Evolutionary conservation across 2,888 invertebrate genomes (phyloP).

Genomic region (Julus scandinavius): DNA sequence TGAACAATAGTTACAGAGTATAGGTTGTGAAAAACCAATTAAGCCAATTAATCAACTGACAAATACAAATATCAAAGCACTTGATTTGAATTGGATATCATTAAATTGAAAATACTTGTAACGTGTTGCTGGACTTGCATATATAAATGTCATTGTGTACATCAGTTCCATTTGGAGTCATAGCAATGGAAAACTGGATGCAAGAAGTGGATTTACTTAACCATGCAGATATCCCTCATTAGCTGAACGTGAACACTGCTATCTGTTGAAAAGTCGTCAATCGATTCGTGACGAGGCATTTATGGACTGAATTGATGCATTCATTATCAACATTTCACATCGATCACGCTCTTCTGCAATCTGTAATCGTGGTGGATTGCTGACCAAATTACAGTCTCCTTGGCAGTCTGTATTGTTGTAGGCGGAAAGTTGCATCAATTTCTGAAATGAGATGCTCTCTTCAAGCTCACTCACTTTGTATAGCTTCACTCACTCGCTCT

Average conservation of each 20-base stretch:
- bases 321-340: slow-evolving; percentile 36
- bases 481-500: background rate
- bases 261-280: background rate
- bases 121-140: too few relatives aligned
- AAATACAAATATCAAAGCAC: too few relatives aligned
- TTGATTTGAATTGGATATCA: too few relatives aligned
- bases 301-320: background rate
- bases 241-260: background rate
- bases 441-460: slow-evolving; percentile 12
- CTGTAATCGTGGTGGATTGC: background rate
- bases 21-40: too few relatives aligned
- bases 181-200: too few relatives aligned
- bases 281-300: background rate
- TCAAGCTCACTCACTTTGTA: background rate
- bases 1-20: too few relatives aligned
- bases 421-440: background rate
- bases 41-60: too few relatives aligned
- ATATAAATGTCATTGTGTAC: too few relatives aligned
- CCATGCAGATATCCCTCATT: background rate
- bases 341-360: background rate
- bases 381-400: slow-evolving; percentile 31
- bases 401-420: background rate
- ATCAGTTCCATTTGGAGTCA: too few relatives aligned
- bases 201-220: background rate
- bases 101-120: too few relatives aligned